Conservation (phyloP, 2,113 vertebrate species). For the Vidua macroura region DNA sequence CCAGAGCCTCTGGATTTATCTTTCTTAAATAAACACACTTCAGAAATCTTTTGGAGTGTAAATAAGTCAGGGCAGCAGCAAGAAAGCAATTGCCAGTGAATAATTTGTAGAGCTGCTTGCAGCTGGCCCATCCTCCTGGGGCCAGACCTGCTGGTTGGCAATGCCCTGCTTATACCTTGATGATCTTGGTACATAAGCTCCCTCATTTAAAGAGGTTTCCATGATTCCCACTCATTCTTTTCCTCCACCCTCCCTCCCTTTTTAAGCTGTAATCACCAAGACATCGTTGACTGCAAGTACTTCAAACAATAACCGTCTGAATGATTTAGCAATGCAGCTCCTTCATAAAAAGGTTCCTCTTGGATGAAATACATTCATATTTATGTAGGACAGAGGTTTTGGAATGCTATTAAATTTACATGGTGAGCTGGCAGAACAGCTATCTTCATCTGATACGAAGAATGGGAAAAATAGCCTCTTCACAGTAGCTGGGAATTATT, state of each 20-base stretch:
- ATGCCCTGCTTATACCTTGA: background rate
- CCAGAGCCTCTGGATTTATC: conserved; percentile 24
- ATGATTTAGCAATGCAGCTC: conserved; percentile 36
- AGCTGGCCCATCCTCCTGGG: background rate
- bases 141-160: conserved; percentile 18
- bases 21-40: conserved; percentile 60
- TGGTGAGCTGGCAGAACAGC: background rate
- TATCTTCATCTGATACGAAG: background rate
- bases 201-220: background rate
- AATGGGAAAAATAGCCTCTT: background rate
- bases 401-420: conserved; percentile 57
- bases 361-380: background rate
- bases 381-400: conserved; percentile 39
- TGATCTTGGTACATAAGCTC: background rate
- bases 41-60: conserved; percentile 42
- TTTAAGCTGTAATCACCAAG: conserved; percentile 16
- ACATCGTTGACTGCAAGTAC: background rate
- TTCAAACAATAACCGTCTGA: conserved; percentile 41
- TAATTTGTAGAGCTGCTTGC: background rate
- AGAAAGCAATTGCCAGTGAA: conserved; percentile 35
- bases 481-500: background rate
- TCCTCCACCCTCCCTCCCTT: background rate
- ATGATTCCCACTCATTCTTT: background rate
- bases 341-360: conserved; percentile 2
- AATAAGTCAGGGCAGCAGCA: conserved; percentile 45